phyloP scores from a whole-genome alignment of 2,888 invertebrate species.

The Homarus gammarus region DNA sequence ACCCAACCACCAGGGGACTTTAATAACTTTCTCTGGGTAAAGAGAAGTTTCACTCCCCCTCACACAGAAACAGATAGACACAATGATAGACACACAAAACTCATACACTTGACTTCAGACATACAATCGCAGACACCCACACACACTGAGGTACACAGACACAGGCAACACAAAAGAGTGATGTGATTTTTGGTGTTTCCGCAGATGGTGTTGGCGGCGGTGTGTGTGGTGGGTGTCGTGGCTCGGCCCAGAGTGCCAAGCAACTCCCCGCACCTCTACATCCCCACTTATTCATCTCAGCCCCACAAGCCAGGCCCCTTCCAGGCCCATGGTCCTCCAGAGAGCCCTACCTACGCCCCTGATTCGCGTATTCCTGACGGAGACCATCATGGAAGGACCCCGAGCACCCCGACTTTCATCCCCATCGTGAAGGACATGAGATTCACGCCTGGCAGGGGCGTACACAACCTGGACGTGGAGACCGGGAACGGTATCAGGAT shows the following conservation, averaged over 20 bases:
- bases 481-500: slow-evolving; percentile 23
- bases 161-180: no score
- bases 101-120: not conserved
- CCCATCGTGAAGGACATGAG: slow-evolving; percentile 22
- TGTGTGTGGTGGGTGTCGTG: not conserved
- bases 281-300: not conserved
- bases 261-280: not conserved
- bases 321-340: not conserved
- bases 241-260: not conserved
- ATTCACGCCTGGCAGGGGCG: not conserved
- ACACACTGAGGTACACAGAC: not conserved
- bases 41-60: not conserved
- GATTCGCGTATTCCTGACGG: not conserved
- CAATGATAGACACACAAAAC: not conserved
- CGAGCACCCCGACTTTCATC: not conserved
- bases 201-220: slow-evolving; percentile 3
- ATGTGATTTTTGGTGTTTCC: not conserved
- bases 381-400: not conserved
- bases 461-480: slow-evolving; percentile 11
- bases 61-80: not conserved
- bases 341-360: not conserved
- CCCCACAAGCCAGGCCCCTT: not conserved
- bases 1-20: no score
- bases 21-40: not conserved
- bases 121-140: slow-evolving; percentile 14